Evolutionary conservation across 37 sponge, comb jelly and placozoan species (phyloP).

Genomic region (Tethya wilhelma): DNA sequence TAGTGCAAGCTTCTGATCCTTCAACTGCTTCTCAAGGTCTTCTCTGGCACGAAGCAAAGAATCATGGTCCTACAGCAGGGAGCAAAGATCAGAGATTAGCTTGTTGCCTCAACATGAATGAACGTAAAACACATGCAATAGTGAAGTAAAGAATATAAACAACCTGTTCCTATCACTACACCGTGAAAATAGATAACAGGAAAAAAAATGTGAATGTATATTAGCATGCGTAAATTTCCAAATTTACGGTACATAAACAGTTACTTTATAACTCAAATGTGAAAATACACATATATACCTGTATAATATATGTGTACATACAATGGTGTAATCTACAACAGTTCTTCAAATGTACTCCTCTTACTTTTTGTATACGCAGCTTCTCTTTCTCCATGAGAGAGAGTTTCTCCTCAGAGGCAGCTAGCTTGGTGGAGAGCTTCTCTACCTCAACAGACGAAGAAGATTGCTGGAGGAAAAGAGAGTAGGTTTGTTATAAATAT

Average conservation of each 20-base stretch:
- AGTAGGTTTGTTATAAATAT: too few species aligned
- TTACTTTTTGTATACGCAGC: constrained; percentile 64
- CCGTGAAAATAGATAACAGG: too few species aligned
- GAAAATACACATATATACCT: too few species aligned
- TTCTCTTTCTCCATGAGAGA: constrained; percentile 74
- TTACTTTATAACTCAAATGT: too few species aligned
- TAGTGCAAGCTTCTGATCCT: constrained; percentile 66
- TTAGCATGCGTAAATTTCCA: too few species aligned
- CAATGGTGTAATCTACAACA: too few species aligned
- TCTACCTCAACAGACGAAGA: constrained; percentile 12
- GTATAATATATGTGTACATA: too few species aligned
- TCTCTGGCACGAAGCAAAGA: constrained; percentile 42
- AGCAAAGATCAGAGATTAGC: background rate
- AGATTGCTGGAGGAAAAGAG: too few species aligned
- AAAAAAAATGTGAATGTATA: too few species aligned
- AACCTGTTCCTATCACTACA: too few species aligned
- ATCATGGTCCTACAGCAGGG: constrained; percentile 67
- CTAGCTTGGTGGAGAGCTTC: constrained; percentile 38
- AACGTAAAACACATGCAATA: background rate
- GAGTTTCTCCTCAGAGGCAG: constrained; percentile 59
- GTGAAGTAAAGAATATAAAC: background rate
- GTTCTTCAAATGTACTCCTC: too few species aligned
- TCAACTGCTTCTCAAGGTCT: constrained; percentile 64
- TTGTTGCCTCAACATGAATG: background rate
- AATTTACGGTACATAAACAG: too few species aligned